Conservation (phyloP, 2,888 invertebrate genomes). For the Limnephilus marmoratus region DNA sequence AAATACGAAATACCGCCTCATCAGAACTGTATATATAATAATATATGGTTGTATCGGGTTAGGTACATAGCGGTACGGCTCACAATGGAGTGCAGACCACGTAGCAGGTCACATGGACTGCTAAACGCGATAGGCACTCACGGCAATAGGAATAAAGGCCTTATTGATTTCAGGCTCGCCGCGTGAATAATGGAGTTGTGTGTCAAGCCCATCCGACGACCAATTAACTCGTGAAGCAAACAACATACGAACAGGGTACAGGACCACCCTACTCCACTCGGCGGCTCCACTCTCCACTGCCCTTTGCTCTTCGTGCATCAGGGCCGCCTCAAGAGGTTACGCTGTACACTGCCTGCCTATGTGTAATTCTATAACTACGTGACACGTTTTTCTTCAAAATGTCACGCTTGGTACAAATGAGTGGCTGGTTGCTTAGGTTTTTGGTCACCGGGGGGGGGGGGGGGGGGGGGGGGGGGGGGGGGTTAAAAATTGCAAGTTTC, state of each 20-base stretch:
- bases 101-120: not conserved
- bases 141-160: constrained; percentile 53
- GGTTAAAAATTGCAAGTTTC: no score
- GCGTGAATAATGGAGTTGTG: constrained; percentile 66
- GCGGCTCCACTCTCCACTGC: not conserved
- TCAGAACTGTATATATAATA: not conserved
- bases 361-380: no score
- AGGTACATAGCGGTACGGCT: not conserved
- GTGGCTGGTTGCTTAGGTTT: no score
- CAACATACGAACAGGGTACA: not conserved
- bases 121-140: constrained; percentile 15
- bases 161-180: constrained; percentile 61
- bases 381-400: no score
- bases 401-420: no score
- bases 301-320: not conserved
- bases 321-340: not conserved
- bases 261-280: not conserved
- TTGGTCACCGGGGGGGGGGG: no score
- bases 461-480: no score
- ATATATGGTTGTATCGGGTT: not conserved
- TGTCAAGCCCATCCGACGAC: constrained; percentile 65
- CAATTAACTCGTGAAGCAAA: constrained; percentile 64
- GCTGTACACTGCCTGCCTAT: not conserved
- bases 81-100: constrained; percentile 10
- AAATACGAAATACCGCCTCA: not conserved